Evolutionary conservation across 2,888 invertebrate genomes (phyloP), one percentile per base, ranked within the genome.

Genomic region (Acheta domesticus): DNA sequence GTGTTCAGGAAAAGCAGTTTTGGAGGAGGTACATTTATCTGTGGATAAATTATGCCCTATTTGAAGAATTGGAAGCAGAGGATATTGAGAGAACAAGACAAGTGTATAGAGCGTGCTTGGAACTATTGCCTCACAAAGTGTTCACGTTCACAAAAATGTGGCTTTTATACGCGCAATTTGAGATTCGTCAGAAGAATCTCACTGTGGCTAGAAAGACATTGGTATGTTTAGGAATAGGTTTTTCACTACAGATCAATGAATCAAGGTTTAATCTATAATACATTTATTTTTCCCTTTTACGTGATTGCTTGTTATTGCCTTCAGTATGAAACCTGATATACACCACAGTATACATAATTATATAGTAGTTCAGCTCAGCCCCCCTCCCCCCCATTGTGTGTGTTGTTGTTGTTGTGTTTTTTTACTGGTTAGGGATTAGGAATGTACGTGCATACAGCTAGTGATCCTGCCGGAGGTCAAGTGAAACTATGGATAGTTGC

Each of bases 121-220:
- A 98, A 84, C 87, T 99, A 36, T 92, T 99, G 83, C 99, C 99
- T 0, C 99, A 99, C 86, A 98, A 98, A 88, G 89, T 91, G 84
- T 99, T 99, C 86, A 99, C 99, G 2, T 99, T 99, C 87, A 97
- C 98, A 16, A 99, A 99, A 89, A 92, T 99, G 81, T 99, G 99
- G 99, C 88, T 99, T 19, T 90, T 97, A 85, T 98, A 95, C 88
- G 98, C 98, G 0, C 95, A 99, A 84, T 99, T 99, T 89, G 99
- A 99, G 90, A 94, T 99, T 36, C 90, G 99, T 79, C 96, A 96
- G 86, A 97, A 97, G 86, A 93, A 98, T 86, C 89, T 99, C 79
- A 89, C 91, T 78, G 90, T 91, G 79, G 98, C 99, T 0, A 91
- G 99, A 83, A 99, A 98, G 89, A 92, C 94, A 49, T 88, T 99